Conservation (phyloP, 53 echinoderm and acorn worm genomes). For the Crossaster papposus region DNA sequence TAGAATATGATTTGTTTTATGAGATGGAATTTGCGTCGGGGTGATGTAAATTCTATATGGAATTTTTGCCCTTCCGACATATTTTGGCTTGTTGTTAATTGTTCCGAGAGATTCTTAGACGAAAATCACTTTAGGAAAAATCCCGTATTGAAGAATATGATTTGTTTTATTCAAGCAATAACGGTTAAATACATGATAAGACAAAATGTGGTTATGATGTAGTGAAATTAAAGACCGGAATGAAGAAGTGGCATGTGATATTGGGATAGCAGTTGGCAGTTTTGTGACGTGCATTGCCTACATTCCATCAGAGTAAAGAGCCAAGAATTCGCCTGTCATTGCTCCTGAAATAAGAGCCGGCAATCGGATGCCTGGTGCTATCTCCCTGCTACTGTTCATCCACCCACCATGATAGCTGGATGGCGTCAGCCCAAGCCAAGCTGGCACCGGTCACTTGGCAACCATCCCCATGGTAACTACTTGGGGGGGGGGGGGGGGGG, state of each 20-base stretch:
- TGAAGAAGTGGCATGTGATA: conserved; percentile 20
- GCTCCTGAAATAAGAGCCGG: conserved; percentile 45
- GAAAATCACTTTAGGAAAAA: too few species aligned
- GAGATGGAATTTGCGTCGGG: too few species aligned
- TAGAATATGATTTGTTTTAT: too few species aligned
- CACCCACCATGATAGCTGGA: conserved; percentile 33
- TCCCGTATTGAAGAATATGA: too few species aligned
- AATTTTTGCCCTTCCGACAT: too few species aligned
- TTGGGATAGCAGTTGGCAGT: conserved; percentile 18
- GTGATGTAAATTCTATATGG: too few species aligned
- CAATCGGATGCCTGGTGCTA: conserved; percentile 31
- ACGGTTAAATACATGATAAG: neutral
- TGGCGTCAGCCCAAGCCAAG: conserved; percentile 62
- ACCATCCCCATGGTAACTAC: conserved; percentile 34
- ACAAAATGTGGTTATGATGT: neutral
- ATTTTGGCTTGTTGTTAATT: too few species aligned
- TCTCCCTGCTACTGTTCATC: conserved; percentile 16
- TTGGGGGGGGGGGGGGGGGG: neutral
- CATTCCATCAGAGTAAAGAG: conserved; percentile 32
- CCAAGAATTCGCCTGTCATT: conserved; percentile 20
- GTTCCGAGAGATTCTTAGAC: too few species aligned
- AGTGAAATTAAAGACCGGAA: neutral
- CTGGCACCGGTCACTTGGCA: conserved; percentile 25
- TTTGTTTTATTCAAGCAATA: neutral
- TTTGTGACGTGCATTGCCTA: conserved; percentile 38